Evolutionary conservation across 2,797 vertebrate species (phyloP).

Genomic region (Takifugu rubripes): DNA sequence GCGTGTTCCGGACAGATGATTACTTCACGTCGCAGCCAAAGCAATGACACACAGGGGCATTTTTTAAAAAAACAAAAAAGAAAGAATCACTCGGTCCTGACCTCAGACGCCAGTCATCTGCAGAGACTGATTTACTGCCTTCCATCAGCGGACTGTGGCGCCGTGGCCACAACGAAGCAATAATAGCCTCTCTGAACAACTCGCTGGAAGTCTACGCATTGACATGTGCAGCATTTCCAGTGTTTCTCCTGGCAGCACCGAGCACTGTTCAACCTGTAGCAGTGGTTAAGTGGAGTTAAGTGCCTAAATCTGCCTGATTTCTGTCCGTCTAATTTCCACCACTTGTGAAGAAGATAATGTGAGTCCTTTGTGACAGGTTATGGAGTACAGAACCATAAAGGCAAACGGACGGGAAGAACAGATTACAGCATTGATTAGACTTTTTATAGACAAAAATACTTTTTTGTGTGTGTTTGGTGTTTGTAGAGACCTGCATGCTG

Average conservation of each 20-base stretch:
- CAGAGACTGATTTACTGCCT: constrained; percentile 63
- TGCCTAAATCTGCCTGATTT: constrained; percentile 61
- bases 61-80: background rate
- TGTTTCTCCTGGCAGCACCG: constrained; percentile 38
- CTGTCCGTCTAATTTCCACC: constrained; percentile 43
- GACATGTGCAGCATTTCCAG: constrained; percentile 24
- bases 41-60: constrained; percentile 47
- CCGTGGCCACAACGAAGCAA: constrained; percentile 68
- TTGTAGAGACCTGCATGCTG: constrained; percentile 64
- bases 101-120: constrained; percentile 51
- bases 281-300: constrained; percentile 48
- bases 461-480: constrained; percentile 47
- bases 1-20: constrained; percentile 90
- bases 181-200: constrained; percentile 65
- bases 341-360: constrained; percentile 29
- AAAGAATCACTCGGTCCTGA: constrained; percentile 34
- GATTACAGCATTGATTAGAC: background rate
- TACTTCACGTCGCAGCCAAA: constrained; percentile 82
- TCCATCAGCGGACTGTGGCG: constrained; percentile 55
- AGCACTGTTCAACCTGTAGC: constrained; percentile 67
- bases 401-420: constrained; percentile 28
- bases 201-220: constrained; percentile 35
- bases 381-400: constrained; percentile 30
- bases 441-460: constrained; percentile 10
- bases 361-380: constrained; percentile 30